Base-by-base conservation (phyloP, 1,140 invertebrate genomes). In the Orchesella cincta region DNA sequence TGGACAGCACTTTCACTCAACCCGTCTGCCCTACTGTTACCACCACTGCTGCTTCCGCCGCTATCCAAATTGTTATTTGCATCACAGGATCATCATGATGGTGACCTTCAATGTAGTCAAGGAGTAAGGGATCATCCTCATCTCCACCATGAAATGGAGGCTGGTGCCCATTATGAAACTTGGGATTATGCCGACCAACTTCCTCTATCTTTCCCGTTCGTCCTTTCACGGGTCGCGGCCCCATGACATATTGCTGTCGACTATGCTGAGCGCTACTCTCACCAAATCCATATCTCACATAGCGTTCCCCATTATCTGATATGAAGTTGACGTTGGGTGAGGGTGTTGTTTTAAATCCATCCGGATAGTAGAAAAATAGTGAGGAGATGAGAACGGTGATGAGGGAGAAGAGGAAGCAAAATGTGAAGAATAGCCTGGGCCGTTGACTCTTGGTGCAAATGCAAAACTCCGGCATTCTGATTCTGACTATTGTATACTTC, bases 381-480 rank as follows among this genome's bases (percentile, higher is more conserved):
- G 76, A 77, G n/a, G 74, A 74, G 72, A 81, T 74, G 14, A 75
- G 73, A 26, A 78, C 80, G 14, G 77, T 77, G 67, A 75, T 46
- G n/a, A 79, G 35, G 18, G 80, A 79, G 36, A 81, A 79, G 18
- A 81, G 31, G 36, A 76, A 77, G 62, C 80, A 81, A 51, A 79
- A 76, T 1, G 78, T 79, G 8, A 81, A 51, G 54, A 81, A 81
- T 18, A 81, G 64, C n/a, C 80, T 54, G 5, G 80, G 80, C 46
- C 76, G 74, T 33, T 67, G 51, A 64, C 33, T 74, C 52, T 36
- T 73, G 1, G 64, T 26, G 20, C 75, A 76, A 46, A 73, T 12
- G 46, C 28, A 31, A 3, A 67, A 31, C 31, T 67, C 62, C 8
- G 62, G 62, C 62, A 67, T 67, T 29, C 8, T 67, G 26, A 31